A percentile compares a stretch with the other conserved stretches of the same genome.
Conservation (phyloP, 2,797 vertebrate species). For the Microctenopoma steveboyesi region DNA sequence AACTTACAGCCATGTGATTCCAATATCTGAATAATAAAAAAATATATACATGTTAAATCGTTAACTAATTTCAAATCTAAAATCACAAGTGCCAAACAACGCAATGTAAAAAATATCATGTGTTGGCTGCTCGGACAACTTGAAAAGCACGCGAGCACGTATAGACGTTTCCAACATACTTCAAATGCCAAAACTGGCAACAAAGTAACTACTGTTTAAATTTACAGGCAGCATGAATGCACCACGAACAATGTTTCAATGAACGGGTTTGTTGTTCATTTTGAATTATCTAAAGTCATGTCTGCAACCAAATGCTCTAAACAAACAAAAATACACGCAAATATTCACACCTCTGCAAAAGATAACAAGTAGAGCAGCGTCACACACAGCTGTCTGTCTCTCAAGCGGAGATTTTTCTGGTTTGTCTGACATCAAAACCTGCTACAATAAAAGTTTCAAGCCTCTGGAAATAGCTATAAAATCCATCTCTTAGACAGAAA, state of each 20-base stretch:
- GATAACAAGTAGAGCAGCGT: neutral
- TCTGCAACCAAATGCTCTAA: neutral
- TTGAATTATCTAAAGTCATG: too few relatives aligned
- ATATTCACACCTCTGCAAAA: slow-evolving; percentile 1
- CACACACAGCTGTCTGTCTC: slow-evolving; percentile 19
- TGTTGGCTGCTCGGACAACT: neutral
- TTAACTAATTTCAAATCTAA: too few relatives aligned
- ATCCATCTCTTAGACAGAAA: slow-evolving; percentile 19
- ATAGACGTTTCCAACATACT: neutral
- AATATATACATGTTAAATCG: neutral
- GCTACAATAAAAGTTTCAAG: slow-evolving; percentile 28
- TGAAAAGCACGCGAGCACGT: too few relatives aligned
- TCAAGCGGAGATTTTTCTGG: slow-evolving; percentile 6
- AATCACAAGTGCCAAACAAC: neutral
- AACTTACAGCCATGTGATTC: neutral
- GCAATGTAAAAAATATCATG: neutral
- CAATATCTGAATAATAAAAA: neutral
- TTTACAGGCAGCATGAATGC: neutral
- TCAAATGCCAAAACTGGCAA: neutral
- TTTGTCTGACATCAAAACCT: slow-evolving; percentile 21
- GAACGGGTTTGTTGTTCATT: neutral
- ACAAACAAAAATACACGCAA: slow-evolving; percentile 2
- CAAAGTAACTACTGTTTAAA: too few relatives aligned
- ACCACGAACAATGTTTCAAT: neutral
- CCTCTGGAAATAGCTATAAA: slow-evolving; percentile 41